Evolutionary conservation across 23 tunicate species (phyloP).

Genomic region (Diplosoma virens): DNA sequence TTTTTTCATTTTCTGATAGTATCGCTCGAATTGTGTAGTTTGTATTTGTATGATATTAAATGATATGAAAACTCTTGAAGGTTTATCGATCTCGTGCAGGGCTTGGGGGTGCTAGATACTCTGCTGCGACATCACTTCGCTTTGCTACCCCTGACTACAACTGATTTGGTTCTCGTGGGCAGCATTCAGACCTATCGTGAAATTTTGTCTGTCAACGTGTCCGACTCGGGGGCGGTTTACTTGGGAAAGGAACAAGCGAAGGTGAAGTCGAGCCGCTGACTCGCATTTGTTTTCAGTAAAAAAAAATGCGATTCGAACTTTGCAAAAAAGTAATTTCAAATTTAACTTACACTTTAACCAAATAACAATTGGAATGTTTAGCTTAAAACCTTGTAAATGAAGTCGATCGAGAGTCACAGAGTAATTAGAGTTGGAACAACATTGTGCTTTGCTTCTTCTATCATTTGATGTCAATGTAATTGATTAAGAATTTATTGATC

Average conservation of each 20-base stretch:
- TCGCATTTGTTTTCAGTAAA: neutral
- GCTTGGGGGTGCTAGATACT: neutral
- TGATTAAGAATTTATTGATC: conserved; percentile 4
- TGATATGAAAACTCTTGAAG: too few relatives aligned
- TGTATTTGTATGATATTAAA: too few relatives aligned
- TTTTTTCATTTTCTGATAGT: too few relatives aligned
- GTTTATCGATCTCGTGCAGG: too few relatives aligned
- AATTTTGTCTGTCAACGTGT: conserved; percentile 22
- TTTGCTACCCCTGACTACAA: neutral
- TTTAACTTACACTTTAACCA: too few relatives aligned
- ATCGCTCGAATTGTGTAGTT: too few relatives aligned
- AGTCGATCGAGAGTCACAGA: too few relatives aligned
- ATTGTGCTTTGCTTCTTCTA: too few relatives aligned
- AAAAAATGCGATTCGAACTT: neutral
- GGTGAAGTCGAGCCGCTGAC: neutral
- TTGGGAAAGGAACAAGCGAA: conserved; percentile 17
- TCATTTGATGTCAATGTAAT: too few relatives aligned
- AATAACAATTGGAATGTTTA: too few relatives aligned
- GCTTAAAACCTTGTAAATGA: too few relatives aligned
- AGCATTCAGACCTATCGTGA: neutral
- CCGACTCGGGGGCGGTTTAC: conserved; percentile 27
- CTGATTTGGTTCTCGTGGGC: neutral
- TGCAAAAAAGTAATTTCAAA: neutral
- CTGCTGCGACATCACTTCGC: conserved; percentile 1
- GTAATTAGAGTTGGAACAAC: too few relatives aligned